These are phyloP conservation scores for Remorina albescens DNA, from an alignment of 2,797 vertebrate genomes.

Conservation along the genomic window DNA sequence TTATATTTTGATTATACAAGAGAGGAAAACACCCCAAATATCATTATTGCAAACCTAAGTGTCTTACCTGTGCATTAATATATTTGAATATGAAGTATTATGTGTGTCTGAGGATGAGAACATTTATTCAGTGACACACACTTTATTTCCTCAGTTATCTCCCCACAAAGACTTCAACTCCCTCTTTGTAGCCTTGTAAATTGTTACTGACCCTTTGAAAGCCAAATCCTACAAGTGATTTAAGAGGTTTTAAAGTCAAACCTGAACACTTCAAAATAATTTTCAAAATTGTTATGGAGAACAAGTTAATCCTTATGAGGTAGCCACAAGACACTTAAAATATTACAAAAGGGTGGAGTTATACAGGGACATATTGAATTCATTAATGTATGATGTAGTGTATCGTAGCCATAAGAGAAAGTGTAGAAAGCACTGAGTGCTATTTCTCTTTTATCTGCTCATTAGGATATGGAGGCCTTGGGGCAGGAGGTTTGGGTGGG, in stretches of 20 bases:
- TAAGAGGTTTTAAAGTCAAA: constrained; percentile 36
- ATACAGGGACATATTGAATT: constrained; percentile 50
- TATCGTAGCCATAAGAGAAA: constrained; percentile 23
- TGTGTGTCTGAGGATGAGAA: neutral
- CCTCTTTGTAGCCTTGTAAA: constrained; percentile 27
- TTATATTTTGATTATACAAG: neutral
- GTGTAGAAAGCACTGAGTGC: constrained; percentile 23
- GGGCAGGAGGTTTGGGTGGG: constrained; percentile 53
- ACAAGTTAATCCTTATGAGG: constrained; percentile 45
- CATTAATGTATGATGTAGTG: constrained; percentile 62
- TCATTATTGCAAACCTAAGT: neutral
- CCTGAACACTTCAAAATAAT: constrained; percentile 46
- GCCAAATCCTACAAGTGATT: constrained; percentile 20
- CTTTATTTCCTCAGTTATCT: constrained; percentile 3
- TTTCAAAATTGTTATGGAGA: constrained; percentile 31
- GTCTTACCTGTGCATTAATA: neutral
- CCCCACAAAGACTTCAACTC: constrained; percentile 19
- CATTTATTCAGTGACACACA: neutral
- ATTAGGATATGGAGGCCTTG: constrained; percentile 62
- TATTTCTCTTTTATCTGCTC: constrained; percentile 34
- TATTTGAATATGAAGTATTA: neutral
- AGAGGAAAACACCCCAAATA: neutral
- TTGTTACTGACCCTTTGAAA: constrained; percentile 13
- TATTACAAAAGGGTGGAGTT: constrained; percentile 53
- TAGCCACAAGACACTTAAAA: constrained; percentile 46